Percentiles rank a stretch among this genome's conserved stretches.
These are phyloP conservation scores for Anoplius nigerrimus DNA, from an alignment of 2,888 invertebrate genomes.

Conservation along the genomic window DNA sequence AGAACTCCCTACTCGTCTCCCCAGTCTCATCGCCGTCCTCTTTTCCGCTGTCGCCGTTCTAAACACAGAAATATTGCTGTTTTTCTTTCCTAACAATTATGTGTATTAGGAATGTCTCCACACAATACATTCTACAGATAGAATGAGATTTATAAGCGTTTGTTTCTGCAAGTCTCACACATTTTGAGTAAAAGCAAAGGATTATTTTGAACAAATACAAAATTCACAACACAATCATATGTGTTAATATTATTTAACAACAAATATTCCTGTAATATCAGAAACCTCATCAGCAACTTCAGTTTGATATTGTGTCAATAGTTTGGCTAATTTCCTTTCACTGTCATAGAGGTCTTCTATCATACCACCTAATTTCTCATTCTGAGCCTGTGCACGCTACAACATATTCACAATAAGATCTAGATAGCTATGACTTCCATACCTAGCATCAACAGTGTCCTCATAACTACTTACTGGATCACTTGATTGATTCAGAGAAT, in stretches of 20 bases:
- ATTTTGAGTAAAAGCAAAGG: background rate
- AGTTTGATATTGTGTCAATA: constrained; percentile 75
- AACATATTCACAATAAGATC: constrained; percentile 33
- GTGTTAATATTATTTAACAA: constrained; percentile 38
- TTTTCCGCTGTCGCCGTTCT: constrained; percentile 59
- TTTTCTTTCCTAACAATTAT: no score
- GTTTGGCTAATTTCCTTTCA: constrained; percentile 80
- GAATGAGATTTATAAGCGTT: no score
- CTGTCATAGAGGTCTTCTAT: constrained; percentile 83
- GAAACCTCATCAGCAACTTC: constrained; percentile 67
- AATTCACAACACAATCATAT: constrained; percentile 46
- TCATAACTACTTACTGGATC: constrained; percentile 79
- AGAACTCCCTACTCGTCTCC: constrained; percentile 78
- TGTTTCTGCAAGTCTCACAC: background rate
- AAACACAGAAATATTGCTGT: constrained; percentile 11
- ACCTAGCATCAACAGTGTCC: constrained; percentile 7
- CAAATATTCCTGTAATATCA: constrained; percentile 23
- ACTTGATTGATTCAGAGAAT: constrained; percentile 82
- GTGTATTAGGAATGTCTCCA: background rate
- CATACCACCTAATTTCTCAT: constrained; percentile 81
- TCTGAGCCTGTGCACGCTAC: constrained; percentile 72
- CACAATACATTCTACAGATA: no score
- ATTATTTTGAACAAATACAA: background rate
- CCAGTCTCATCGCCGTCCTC: constrained; percentile 74
- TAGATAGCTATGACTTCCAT: constrained; percentile 16